Evolutionary conservation across 1,140 invertebrate genomes (phyloP).

Genomic region (Triops cancriformis): DNA sequence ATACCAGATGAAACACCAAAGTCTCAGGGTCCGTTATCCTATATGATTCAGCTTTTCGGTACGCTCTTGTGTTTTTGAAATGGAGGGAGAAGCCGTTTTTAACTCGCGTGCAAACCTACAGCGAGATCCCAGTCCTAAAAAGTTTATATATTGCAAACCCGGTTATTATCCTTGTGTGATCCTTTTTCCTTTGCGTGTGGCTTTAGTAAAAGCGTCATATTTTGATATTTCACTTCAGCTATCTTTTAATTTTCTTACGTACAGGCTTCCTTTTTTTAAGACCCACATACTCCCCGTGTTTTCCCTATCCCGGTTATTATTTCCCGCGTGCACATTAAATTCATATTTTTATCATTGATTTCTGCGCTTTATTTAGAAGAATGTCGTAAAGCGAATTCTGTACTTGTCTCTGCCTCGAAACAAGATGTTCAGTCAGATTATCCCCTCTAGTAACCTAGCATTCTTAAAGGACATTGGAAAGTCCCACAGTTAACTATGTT

Average conservation of each 20-base stretch:
- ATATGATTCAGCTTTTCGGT: not conserved
- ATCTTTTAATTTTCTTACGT: not conserved
- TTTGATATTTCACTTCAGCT: not conserved
- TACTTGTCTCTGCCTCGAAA: not conserved
- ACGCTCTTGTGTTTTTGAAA: not conserved
- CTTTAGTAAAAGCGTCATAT: not conserved
- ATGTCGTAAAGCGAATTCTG: not conserved
- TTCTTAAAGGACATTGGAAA: not conserved
- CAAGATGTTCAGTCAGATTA: not conserved
- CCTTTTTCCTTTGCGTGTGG: not conserved
- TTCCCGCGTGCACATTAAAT: not conserved
- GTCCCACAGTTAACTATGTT: too few relatives aligned
- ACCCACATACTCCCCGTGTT: not conserved
- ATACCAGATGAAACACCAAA: constrained; percentile 14
- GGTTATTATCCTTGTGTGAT: not conserved
- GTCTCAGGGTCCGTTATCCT: constrained; percentile 4
- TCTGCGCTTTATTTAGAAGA: not conserved
- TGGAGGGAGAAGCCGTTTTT: not conserved
- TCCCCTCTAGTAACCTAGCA: not conserved
- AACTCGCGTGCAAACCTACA: not conserved
- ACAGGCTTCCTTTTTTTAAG: not conserved
- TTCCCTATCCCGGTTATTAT: not conserved
- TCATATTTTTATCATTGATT: not conserved
- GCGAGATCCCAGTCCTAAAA: constrained; percentile 1
- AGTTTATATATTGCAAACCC: not conserved